Conservation (phyloP, 1,140 invertebrate species). For the Laodelphax striatellus region DNA sequence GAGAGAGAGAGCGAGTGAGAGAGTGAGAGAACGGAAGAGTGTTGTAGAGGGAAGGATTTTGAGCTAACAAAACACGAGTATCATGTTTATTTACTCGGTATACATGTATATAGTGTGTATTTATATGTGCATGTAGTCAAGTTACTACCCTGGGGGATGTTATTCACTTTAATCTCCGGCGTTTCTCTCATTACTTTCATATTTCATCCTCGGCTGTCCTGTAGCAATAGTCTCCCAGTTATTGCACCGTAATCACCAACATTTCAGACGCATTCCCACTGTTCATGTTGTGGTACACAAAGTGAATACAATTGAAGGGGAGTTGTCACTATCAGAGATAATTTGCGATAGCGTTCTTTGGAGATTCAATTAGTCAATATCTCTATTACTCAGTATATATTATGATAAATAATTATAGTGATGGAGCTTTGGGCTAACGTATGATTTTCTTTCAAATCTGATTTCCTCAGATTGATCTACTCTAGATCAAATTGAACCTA, state of each 20-base stretch:
- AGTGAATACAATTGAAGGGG: too few relatives aligned
- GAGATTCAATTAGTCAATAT: too few relatives aligned
- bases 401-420: too few relatives aligned
- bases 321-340: too few relatives aligned
- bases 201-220: background rate
- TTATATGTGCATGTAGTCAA: background rate
- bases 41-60: too few relatives aligned
- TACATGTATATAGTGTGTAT: background rate
- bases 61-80: background rate
- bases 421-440: too few relatives aligned
- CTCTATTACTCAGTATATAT: too few relatives aligned
- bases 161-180: background rate
- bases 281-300: too few relatives aligned
- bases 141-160: background rate
- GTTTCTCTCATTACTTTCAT: background rate
- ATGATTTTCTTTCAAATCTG: too few relatives aligned
- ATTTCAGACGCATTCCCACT: background rate
- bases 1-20: slow-evolving; percentile 8
- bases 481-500: too few relatives aligned
- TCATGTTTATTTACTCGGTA: background rate
- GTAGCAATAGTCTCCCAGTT: background rate
- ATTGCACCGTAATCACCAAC: background rate
- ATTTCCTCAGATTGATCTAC: too few relatives aligned
- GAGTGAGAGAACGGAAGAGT: background rate
- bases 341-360: too few relatives aligned